Percentiles rank a stretch among this genome's conserved stretches.
Evolutionary conservation across 2,113 vertebrate genomes (phyloP).

Genomic region (Stigmatopora argus): DNA sequence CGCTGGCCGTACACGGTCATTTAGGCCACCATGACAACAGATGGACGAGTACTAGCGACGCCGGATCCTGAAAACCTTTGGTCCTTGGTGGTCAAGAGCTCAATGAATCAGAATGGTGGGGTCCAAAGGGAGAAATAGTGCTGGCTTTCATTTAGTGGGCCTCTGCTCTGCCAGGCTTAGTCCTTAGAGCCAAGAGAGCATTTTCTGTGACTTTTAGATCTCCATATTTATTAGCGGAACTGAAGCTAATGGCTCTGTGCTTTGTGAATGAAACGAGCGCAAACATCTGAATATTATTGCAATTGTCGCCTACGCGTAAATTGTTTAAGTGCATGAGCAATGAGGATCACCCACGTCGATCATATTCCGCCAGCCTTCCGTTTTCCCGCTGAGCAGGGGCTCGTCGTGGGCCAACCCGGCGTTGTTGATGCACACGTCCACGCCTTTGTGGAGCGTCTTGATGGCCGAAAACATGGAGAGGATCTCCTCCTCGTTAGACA

Average conservation of each 20-base stretch:
- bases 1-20: constrained; percentile 47
- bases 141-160: constrained; percentile 47
- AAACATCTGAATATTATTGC: background rate
- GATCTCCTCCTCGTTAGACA: constrained; percentile 93
- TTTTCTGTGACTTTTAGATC: constrained; percentile 22
- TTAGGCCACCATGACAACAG: constrained; percentile 66
- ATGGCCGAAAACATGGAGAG: constrained; percentile 96
- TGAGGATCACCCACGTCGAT: constrained; percentile 77
- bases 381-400: constrained; percentile 82
- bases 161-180: constrained; percentile 35
- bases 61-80: constrained; percentile 35
- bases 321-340: background rate
- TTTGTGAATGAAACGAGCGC: background rate
- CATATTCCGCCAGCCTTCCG: constrained; percentile 91
- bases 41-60: constrained; percentile 52
- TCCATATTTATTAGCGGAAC: background rate
- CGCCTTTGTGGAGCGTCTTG: constrained; percentile 82
- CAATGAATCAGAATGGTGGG: constrained; percentile 50
- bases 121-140: constrained; percentile 46
- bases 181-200: constrained; percentile 30
- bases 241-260: background rate
- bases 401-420: constrained; percentile 86
- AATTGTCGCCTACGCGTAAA: background rate
- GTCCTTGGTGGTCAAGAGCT: constrained; percentile 51
- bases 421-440: constrained; percentile 96